A percentile compares a stretch with the other conserved stretches of the same genome.
Evolutionary conservation across 2,888 invertebrate species (phyloP).

Genomic region (Drosophila birchii): DNA sequence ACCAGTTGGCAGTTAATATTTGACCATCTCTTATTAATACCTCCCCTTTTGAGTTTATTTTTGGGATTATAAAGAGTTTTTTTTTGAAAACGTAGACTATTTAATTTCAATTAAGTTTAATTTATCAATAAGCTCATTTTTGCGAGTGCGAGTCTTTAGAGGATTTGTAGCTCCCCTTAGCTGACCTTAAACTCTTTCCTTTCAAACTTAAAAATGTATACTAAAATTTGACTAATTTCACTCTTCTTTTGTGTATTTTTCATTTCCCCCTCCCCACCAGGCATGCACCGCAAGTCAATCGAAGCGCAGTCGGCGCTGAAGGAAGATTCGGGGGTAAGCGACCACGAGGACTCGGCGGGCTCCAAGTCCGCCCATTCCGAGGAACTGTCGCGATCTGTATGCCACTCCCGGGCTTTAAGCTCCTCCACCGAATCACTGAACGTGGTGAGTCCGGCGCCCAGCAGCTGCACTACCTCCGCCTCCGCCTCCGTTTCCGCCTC

Average conservation of each 20-base stretch:
- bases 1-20: not conserved
- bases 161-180: not conserved
- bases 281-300: slow-evolving; percentile 99
- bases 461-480: slow-evolving; percentile 59
- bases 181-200: not conserved
- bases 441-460: slow-evolving; percentile 85
- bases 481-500: slow-evolving; percentile 60
- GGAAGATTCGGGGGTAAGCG: slow-evolving; percentile 90
- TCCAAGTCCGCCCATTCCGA: slow-evolving; percentile 87
- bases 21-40: not conserved
- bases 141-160: too few species aligned
- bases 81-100: not conserved
- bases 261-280: slow-evolving; percentile 85
- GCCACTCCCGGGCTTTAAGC: slow-evolving; percentile 72
- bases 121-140: too few species aligned
- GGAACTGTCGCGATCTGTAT: slow-evolving; percentile 42
- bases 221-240: not conserved
- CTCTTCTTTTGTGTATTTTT: not conserved
- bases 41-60: too few species aligned
- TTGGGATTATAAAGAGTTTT: not conserved
- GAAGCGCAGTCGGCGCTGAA: slow-evolving; percentile 98
- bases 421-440: slow-evolving; percentile 82
- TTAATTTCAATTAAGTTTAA: too few species aligned
- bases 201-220: not conserved
- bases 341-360: slow-evolving; percentile 87